Conservation (phyloP, 2,797 vertebrate genomes). For the Hylomyscus alleni region DNA sequence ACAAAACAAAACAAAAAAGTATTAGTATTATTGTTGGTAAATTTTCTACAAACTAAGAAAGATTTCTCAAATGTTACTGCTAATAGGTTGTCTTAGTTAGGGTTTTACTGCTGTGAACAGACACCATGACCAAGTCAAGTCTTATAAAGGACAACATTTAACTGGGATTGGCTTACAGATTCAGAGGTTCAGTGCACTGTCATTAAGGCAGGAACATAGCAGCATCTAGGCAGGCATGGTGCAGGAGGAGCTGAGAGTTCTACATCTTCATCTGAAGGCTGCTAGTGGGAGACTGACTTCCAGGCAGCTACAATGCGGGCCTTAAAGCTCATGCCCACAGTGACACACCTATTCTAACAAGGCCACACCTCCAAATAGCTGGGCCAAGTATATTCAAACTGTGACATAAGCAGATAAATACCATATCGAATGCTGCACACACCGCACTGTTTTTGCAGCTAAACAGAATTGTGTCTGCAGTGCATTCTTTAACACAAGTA, state of each 20-base stretch:
- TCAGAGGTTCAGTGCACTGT: too few relatives aligned
- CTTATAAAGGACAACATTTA: too few relatives aligned
- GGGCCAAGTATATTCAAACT: not conserved
- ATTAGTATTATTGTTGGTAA: not conserved
- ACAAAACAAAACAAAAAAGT: too few relatives aligned
- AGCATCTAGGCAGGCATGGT: too few relatives aligned
- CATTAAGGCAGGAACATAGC: too few relatives aligned
- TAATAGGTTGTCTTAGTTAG: too few relatives aligned
- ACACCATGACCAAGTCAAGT: too few relatives aligned
- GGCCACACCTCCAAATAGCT: not conserved
- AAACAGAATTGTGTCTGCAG: not conserved
- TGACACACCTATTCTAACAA: not conserved
- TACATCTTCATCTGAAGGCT: too few relatives aligned
- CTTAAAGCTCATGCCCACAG: not conserved
- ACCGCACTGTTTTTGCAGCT: not conserved
- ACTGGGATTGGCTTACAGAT: too few relatives aligned
- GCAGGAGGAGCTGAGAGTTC: too few relatives aligned
- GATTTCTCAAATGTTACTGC: not conserved
- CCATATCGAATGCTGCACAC: not conserved
- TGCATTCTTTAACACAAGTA: not conserved
- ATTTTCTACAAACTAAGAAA: slow-evolving; percentile 32
- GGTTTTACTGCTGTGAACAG: too few relatives aligned
- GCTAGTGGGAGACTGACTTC: not conserved
- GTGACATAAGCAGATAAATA: not conserved
- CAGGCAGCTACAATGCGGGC: not conserved